Evolutionary conservation across 2,113 vertebrate species (phyloP), one percentile per base, ranked within the genome.

Genomic region (Sorex fumeus): DNA sequence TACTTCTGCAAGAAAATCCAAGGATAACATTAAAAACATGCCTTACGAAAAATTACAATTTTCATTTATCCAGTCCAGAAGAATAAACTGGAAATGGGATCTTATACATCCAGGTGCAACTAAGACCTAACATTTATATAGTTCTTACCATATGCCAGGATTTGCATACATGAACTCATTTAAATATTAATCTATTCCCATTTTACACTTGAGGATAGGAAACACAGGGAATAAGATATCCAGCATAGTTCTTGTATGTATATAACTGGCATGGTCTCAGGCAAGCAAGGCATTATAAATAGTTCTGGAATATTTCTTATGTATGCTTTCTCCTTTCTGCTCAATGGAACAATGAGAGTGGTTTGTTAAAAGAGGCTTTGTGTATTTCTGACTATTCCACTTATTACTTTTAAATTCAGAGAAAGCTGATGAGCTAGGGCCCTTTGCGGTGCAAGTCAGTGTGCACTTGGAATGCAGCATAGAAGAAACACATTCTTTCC

Each of bases 381-480:
- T 21, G 3, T 80, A 72, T 74, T 43, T 84, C 50, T 81, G 45
- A 64, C 69, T 78, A 90, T 84, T 62, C 45, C 79, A 71, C 75
- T 23, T 92, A 78, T 64, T 69, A 71, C 34, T 88, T 83, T 87
- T 84, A 50, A 72, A 86, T 94, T 91, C 74, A 87, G 91, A 83
- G 87, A 40, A 88, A 90, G 53, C 25, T 43, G 36, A 84, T 84
- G 43, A 91, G 43, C n/a, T 66, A 8, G 40, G 18, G 11, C 6
- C n/a, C 3, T 92, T 80, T 74, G 88, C 83, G 90, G 21, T 21
- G 21, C 18, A 36, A 66, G 47, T 67, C n/a, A n/a, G 18, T 3
- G 40, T 66, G 53, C 18, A 30, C 25, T 69, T 80, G 83, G 87
- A 81, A 53, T 74, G 2, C 3, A 19, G 10, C 21, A n/a, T 3